Evolutionary conservation across 2,888 invertebrate genomes (phyloP).

Genomic region (Xestia sexstrigata): DNA sequence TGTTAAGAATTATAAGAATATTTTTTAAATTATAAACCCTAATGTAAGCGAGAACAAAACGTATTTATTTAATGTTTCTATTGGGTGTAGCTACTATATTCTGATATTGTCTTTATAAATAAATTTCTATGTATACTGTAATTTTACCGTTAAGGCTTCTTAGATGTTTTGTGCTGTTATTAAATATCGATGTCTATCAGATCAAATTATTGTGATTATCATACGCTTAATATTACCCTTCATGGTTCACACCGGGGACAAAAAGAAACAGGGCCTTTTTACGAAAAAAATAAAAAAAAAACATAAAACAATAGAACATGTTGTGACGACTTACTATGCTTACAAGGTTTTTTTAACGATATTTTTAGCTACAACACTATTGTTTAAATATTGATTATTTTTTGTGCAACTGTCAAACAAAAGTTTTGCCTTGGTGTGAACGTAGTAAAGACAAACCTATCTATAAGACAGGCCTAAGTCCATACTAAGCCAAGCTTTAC

Average conservation of each 20-base stretch:
- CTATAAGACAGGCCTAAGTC: slow-evolving; percentile 75
- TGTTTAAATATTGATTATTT: too few relatives aligned
- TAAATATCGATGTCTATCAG: slow-evolving; percentile 73
- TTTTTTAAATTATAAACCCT: slow-evolving; percentile 58
- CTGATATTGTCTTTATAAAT: slow-evolving; percentile 77
- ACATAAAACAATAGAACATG: background rate
- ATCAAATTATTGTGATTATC: slow-evolving; percentile 78
- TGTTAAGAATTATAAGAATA: slow-evolving; percentile 59
- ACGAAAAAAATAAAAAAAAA: background rate
- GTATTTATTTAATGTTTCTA: slow-evolving; percentile 76
- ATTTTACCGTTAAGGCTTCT: slow-evolving; percentile 72
- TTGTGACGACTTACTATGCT: background rate
- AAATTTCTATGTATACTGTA: slow-evolving; percentile 73
- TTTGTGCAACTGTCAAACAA: background rate
- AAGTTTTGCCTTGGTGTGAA: slow-evolving; percentile 60
- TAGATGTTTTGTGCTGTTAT: slow-evolving; percentile 74
- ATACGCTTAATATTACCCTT: slow-evolving; percentile 75
- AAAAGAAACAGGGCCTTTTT: background rate
- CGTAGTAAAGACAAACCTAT: slow-evolving; percentile 42
- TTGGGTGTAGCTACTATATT: slow-evolving; percentile 75
- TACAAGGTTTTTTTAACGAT: background rate
- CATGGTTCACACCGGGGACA: slow-evolving; percentile 47
- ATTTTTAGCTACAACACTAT: background rate
- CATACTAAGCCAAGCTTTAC: slow-evolving; percentile 76
- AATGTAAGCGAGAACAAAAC: slow-evolving; percentile 59